Evolutionary conservation across 2,113 vertebrate genomes (phyloP).

Genomic region (Glareola pratincola): DNA sequence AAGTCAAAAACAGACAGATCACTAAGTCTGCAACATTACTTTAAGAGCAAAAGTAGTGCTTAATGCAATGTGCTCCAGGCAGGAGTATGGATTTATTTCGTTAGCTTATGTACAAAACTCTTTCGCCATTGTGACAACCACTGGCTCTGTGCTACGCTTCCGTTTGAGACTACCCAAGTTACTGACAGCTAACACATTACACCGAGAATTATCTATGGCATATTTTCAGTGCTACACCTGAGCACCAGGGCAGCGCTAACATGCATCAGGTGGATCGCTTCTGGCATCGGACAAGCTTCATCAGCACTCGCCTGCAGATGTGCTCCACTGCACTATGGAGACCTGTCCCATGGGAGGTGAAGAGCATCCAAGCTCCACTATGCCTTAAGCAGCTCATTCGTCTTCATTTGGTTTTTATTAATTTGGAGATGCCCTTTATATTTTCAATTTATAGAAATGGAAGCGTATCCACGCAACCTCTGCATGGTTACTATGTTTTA

Average conservation of each 20-base stretch:
- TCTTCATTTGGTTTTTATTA: neutral
- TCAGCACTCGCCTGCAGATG: neutral
- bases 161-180: neutral
- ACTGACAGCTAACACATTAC: neutral
- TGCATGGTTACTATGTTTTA: neutral
- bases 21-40: neutral
- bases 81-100: neutral
- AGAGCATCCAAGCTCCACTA: neutral
- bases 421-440: neutral
- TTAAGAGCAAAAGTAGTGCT: neutral
- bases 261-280: neutral
- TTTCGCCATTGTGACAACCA: neutral
- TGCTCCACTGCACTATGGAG: neutral
- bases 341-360: neutral
- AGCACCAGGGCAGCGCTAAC: neutral
- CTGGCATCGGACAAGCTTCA: neutral
- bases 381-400: neutral
- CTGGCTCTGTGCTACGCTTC: fast-evolving
- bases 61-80: neutral
- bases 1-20: neutral
- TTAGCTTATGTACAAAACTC: neutral
- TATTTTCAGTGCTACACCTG: neutral
- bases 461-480: neutral
- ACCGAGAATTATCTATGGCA: neutral
- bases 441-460: neutral